phyloP scores from a whole-genome alignment of 2,888 invertebrate species.

The Drosophila kuntzei region DNA sequence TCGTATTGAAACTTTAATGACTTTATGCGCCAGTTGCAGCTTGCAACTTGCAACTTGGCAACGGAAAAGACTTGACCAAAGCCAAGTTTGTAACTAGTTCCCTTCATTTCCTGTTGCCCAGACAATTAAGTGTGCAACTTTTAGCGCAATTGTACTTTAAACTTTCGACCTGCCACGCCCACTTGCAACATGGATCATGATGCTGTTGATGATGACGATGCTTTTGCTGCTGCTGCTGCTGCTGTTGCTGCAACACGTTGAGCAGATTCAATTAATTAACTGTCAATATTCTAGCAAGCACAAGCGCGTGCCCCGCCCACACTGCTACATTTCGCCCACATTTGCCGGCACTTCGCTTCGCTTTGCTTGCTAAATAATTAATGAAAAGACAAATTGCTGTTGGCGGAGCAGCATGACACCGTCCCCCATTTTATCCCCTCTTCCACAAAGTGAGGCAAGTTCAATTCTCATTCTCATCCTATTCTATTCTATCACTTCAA shows the following conservation, averaged over 20 bases:
- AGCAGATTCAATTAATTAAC: slow-evolving; percentile 76
- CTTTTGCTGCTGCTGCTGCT: slow-evolving; percentile 25
- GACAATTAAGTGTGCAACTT: slow-evolving; percentile 62
- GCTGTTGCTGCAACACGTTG: slow-evolving; percentile 60
- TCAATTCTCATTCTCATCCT: not conserved
- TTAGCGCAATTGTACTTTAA: slow-evolving; percentile 60
- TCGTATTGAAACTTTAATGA: slow-evolving; percentile 77
- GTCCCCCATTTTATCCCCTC: slow-evolving; percentile 5
- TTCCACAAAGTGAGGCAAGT: not conserved
- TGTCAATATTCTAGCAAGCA: slow-evolving; percentile 64
- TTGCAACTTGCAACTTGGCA: slow-evolving; percentile 28
- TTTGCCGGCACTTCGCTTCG: slow-evolving; percentile 33
- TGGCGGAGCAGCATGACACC: slow-evolving; percentile 38
- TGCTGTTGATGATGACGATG: slow-evolving; percentile 4
- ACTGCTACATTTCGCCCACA: not conserved
- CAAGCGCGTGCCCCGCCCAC: slow-evolving; percentile 44
- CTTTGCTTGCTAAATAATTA: slow-evolving; percentile 69
- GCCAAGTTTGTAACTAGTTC: slow-evolving; percentile 58
- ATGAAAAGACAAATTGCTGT: slow-evolving; percentile 77
- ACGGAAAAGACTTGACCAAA: slow-evolving; percentile 43
- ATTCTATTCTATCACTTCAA: slow-evolving; percentile 12
- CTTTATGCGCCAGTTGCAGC: slow-evolving; percentile 72
- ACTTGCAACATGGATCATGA: slow-evolving; percentile 10
- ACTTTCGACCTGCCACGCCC: slow-evolving; percentile 46
- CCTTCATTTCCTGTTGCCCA: slow-evolving; percentile 50